A percentile compares a stretch with the other conserved stretches of the same genome.
Evolutionary conservation across 2,797 vertebrate genomes (phyloP).

Genomic region (Pangasius macronema): DNA sequence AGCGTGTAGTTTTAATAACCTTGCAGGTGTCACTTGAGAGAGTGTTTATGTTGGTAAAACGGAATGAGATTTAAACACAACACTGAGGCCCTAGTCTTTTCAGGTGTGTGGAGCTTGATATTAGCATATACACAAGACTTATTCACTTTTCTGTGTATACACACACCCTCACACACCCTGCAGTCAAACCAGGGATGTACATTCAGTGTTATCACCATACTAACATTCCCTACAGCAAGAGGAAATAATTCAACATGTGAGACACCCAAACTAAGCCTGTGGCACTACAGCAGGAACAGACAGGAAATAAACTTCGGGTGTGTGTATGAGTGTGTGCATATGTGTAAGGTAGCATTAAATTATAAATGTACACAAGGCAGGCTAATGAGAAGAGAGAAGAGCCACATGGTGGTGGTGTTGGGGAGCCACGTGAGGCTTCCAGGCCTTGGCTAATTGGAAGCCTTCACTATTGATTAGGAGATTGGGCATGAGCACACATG

Average conservation of each 20-base stretch:
- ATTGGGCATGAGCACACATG: constrained; percentile 61
- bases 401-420: constrained; percentile 47
- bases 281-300: constrained; percentile 32
- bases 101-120: neutral
- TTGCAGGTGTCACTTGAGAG: neutral
- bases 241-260: constrained; percentile 53
- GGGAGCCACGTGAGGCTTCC: constrained; percentile 52
- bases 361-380: neutral
- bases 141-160: neutral
- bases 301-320: constrained; percentile 7
- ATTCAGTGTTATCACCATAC: constrained; percentile 41
- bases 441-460: constrained; percentile 62
- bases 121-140: constrained; percentile 9
- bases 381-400: constrained; percentile 26
- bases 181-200: constrained; percentile 28
- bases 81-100: neutral
- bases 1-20: constrained; percentile 3
- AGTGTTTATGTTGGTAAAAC: constrained; percentile 5
- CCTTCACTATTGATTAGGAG: constrained; percentile 67
- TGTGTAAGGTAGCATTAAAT: constrained; percentile 12
- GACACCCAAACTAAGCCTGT: constrained; percentile 50
- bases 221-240: constrained; percentile 47
- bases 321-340: constrained; percentile 3
- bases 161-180: neutral
- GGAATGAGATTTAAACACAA: constrained; percentile 7